phyloP scores from a whole-genome alignment of 1,140 invertebrate genomes.

The Leptopilina boulardi region DNA sequence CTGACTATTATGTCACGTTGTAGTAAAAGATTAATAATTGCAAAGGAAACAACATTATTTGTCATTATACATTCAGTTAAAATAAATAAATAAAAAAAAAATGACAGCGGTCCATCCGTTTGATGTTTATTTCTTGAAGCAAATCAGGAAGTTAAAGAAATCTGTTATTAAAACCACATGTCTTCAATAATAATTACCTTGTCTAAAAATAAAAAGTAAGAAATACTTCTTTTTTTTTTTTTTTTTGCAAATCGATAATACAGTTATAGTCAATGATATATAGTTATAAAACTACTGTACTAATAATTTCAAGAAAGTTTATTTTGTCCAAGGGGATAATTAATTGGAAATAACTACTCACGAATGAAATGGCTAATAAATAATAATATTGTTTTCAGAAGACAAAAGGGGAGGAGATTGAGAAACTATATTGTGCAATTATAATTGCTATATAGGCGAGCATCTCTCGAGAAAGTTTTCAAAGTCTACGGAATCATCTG shows the following conservation, averaged over 20 bases:
- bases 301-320: not conserved
- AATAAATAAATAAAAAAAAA: not conserved
- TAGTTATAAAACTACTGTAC: no score
- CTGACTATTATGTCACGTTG: conserved; percentile 21
- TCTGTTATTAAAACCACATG: conserved; percentile 8
- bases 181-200: not conserved
- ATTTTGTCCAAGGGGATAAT: not conserved
- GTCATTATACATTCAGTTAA: conserved; percentile 11
- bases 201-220: not conserved
- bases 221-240: not conserved
- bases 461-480: conserved; percentile 54
- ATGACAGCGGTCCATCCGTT: conserved; percentile 3
- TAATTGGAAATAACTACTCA: not conserved
- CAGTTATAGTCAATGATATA: not conserved
- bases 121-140: conserved; percentile 12
- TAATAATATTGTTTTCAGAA: not conserved
- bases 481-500: conserved; percentile 47
- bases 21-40: conserved; percentile 23
- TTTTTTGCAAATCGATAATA: not conserved
- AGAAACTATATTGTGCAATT: conserved; percentile 63
- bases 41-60: not conserved
- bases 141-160: conserved; percentile 15
- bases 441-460: conserved; percentile 56
- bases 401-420: conserved; percentile 20
- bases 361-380: not conserved